These are phyloP conservation scores for Clarias batrachus DNA, from an alignment of 2,113 vertebrate species.

Conservation along the genomic window DNA sequence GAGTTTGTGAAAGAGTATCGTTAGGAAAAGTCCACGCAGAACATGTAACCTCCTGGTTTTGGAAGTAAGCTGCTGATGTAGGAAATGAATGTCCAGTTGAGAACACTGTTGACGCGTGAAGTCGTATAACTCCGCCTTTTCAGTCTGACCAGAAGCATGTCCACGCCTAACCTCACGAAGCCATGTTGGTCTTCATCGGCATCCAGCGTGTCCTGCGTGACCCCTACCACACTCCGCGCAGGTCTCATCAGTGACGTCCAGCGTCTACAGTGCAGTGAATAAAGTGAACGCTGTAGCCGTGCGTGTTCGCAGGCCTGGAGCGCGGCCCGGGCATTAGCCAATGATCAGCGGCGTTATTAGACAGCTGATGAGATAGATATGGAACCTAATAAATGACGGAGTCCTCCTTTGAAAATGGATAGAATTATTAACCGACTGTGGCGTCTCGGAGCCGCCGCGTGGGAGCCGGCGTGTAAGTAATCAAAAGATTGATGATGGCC, in stretches of 20 bases:
- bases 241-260: constrained; percentile 40
- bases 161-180: not conserved
- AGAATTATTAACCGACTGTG: constrained; percentile 59
- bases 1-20: no score
- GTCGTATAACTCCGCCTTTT: not conserved
- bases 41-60: no score
- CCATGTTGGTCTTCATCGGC: constrained; percentile 13
- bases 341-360: constrained; percentile 59
- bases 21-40: no score
- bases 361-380: constrained; percentile 62
- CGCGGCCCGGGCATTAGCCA: constrained; percentile 47
- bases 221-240: not conserved
- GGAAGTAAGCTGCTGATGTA: not conserved
- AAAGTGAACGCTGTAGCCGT: constrained; percentile 33
- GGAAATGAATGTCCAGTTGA: not conserved
- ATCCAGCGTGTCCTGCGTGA: constrained; percentile 14
- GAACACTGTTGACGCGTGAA: not conserved
- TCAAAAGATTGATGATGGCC: constrained; percentile 67
- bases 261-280: constrained; percentile 47
- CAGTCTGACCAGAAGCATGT: constrained; percentile 16
- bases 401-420: constrained; percentile 57
- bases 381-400: constrained; percentile 56
- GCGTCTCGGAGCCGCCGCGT: constrained; percentile 52
- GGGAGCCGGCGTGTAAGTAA: constrained; percentile 59
- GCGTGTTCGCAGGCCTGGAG: constrained; percentile 37